A percentile compares a stretch with the other conserved stretches of the same genome.
Conservation (phyloP, 2,888 invertebrate species). For the Emmelina monodactyla region DNA sequence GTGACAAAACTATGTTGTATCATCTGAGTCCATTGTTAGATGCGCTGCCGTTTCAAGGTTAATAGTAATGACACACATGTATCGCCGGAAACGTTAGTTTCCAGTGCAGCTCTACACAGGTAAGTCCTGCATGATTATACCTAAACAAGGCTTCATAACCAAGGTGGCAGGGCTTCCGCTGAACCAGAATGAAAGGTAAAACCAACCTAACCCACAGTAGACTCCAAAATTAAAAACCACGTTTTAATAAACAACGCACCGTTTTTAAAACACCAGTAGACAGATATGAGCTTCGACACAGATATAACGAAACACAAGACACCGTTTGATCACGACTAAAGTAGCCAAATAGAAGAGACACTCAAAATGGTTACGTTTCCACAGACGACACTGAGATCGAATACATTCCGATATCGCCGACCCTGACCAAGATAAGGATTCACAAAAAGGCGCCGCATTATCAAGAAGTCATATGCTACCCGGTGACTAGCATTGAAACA, state of each 20-base stretch:
- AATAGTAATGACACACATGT: conserved; percentile 36
- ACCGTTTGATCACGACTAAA: conserved; percentile 1
- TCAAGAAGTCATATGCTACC: conserved; percentile 70
- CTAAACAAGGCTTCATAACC: conserved; percentile 33
- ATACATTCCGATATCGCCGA: conserved; percentile 83
- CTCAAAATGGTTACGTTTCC: conserved; percentile 49
- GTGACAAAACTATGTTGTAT: too few relatives aligned
- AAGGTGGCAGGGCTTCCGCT: conserved; percentile 44
- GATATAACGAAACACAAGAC: conserved; percentile 33
- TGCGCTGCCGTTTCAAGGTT: conserved; percentile 38
- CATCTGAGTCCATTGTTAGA: conserved; percentile 28
- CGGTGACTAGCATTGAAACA: conserved; percentile 47
- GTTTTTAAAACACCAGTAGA: conserved; percentile 9
- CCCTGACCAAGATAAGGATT: conserved; percentile 80
- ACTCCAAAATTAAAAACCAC: conserved; percentile 60
- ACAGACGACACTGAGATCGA: conserved; percentile 81
- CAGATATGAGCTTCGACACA: conserved; percentile 34
- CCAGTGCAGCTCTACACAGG: conserved; percentile 35
- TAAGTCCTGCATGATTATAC: conserved; percentile 44
- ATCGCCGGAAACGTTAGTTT: conserved; percentile 38
- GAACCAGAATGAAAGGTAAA: conserved; percentile 37
- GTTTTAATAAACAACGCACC: conserved; percentile 19
- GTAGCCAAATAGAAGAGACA: conserved; percentile 4
- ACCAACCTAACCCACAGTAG: conserved; percentile 46
- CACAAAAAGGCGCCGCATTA: conserved; percentile 68